phyloP scores from a whole-genome alignment of 35 echinoderm and acorn worm species.

The Ophioderma brevispina region DNA sequence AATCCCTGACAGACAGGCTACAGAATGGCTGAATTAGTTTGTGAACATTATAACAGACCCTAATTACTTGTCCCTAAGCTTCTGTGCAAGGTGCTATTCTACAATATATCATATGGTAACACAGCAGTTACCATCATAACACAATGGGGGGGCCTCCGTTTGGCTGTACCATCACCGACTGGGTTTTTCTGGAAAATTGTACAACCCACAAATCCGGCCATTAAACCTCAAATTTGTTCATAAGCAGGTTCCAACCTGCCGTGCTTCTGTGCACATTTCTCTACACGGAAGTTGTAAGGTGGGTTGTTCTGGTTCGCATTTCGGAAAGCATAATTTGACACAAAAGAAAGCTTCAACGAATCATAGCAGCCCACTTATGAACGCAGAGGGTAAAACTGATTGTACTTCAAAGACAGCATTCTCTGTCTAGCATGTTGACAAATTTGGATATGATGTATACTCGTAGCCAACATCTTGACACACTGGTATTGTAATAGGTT shows the following conservation, averaged over 20 bases:
- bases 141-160: too few species aligned
- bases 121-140: too few species aligned
- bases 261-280: background rate
- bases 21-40: too few species aligned
- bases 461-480: background rate
- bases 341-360: too few species aligned
- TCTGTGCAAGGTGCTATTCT: too few species aligned
- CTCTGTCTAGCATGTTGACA: background rate
- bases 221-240: background rate
- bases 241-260: background rate
- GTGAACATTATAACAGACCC: too few species aligned
- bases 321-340: too few species aligned
- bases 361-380: background rate
- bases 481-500: background rate
- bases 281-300: background rate
- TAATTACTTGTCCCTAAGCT: too few species aligned
- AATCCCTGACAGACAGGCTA: too few species aligned
- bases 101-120: too few species aligned
- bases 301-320: background rate
- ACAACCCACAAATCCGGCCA: constrained; percentile 68
- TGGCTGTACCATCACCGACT: too few species aligned
- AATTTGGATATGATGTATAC: background rate
- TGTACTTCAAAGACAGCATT: background rate
- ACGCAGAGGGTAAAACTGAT: background rate
- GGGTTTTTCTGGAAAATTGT: background rate